These are phyloP conservation scores for Drosophila insularis DNA, from an alignment of 1,140 invertebrate species.

Conservation along the genomic window DNA sequence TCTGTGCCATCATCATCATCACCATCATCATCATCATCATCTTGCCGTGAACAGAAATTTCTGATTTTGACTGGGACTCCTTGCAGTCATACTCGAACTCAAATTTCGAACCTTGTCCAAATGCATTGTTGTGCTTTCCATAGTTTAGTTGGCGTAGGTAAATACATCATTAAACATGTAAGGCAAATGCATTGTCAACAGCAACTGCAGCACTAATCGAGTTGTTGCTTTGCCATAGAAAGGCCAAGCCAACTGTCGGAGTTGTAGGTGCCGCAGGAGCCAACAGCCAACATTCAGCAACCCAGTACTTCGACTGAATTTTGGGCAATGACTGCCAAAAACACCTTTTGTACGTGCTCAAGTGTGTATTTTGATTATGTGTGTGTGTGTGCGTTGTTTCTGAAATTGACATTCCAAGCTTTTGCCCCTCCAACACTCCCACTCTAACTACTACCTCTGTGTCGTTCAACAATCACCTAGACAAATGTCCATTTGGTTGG, in stretches of 20 bases:
- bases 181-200: conserved; percentile 79
- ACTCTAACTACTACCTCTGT: background rate
- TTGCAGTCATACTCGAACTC: background rate
- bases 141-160: conserved; percentile 76
- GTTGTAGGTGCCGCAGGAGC: background rate
- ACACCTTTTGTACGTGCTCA: conserved; percentile 49
- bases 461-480: conserved; percentile 19
- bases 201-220: conserved; percentile 61
- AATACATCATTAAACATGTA: conserved; percentile 80
- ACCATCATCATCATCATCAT: too few species aligned
- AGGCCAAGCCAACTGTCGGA: background rate
- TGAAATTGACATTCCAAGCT: conserved; percentile 60
- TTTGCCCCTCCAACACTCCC: conserved; percentile 25
- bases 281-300: background rate
- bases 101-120: conserved; percentile 11
- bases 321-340: conserved; percentile 40
- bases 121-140: conserved; percentile 26
- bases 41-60: background rate
- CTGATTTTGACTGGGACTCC: background rate
- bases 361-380: conserved; percentile 45
- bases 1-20: too few species aligned
- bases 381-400: conserved; percentile 27
- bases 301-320: too few species aligned
- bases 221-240: conserved; percentile 20
- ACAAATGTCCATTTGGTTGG: conserved; percentile 71